Base-by-base conservation (phyloP, 2,797 vertebrate species). In the Brachyrhaphis roseni region DNA sequence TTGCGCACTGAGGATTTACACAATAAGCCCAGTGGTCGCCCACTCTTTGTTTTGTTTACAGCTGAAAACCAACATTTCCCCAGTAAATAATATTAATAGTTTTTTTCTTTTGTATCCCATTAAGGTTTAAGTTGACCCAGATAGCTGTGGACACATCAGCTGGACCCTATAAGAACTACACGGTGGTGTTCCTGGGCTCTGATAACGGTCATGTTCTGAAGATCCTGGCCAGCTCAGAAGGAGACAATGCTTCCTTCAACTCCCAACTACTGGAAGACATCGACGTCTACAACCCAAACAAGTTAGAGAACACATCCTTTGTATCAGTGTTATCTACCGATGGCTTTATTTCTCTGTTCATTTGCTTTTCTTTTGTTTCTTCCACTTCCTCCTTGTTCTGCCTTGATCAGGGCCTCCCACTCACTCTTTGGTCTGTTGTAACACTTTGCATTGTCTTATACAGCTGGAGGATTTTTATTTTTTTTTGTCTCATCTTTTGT, bases 151-250 rank as follows among this genome's bases (percentile, higher is more conserved):
- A 99, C 79, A 94, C 95, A 8, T 93, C 92, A 0, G 97, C 97
- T 0, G 98, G 97, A 5, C 97, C 96, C 0, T 84, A 91, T 15
- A 92, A 96, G 76, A 97, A 99, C 89, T 92, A 93, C 81, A 98
- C 97, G 0, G 96, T 99, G 83, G 91, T 98, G 2, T 98, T 98
- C 84, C 95, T 99, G 84, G 98, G 97, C 34, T 95, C 97, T 0
- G 96, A 97, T 47, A 97, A 98, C 0, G 98, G 98, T 12, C 95
- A 90, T 0, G 93, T 98, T 81, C 90, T 97, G 75, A 98, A 98
- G 93, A 94, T 98, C 86, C 94, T 98, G 53, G 93, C 96, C 78
- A 94, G 95, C 77, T 95, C 94, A 0, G 94, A 94, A 79, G 93
- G 92, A 0, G 86, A 87, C 47, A 96, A 97, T 70, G 88, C 95